Conservation (phyloP, 2,113 vertebrate genomes). For the Scomber japonicus region DNA sequence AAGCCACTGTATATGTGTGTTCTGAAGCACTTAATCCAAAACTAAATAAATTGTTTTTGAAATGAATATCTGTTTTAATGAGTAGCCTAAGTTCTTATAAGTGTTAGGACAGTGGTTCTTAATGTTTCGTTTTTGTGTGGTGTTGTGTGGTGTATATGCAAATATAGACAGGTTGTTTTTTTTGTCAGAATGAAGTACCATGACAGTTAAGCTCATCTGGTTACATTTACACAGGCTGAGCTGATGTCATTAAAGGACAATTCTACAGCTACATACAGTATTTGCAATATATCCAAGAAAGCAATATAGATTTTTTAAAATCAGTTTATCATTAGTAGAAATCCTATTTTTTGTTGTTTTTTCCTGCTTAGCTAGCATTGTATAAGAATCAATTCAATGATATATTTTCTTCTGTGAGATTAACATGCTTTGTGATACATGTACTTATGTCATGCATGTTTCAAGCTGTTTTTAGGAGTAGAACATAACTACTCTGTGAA, state of each 20-base stretch:
- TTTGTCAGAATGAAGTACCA: no score
- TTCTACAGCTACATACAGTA: no score
- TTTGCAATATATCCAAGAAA: no score
- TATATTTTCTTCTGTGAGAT: background rate
- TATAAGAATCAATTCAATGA: background rate
- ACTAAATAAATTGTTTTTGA: slow-evolving; percentile 32
- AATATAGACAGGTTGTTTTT: background rate
- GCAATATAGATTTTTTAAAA: background rate
- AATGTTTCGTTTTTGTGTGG: no score
- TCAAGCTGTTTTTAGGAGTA: background rate
- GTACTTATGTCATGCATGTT: background rate
- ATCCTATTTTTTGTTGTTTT: background rate
- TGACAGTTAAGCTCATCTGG: no score
- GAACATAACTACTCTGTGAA: slow-evolving; percentile 14
- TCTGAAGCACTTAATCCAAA: slow-evolving; percentile 8
- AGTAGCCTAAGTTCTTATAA: background rate
- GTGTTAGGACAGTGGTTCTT: background rate
- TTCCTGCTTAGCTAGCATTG: background rate
- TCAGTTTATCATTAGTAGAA: background rate
- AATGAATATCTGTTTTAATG: slow-evolving; percentile 1
- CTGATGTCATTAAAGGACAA: no score
- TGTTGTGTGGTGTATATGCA: no score
- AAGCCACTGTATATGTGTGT: background rate
- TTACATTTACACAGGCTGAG: background rate
- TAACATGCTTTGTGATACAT: background rate